Evolutionary conservation across 2,888 invertebrate genomes (phyloP).

Genomic region (Drosophila falleni): DNA sequence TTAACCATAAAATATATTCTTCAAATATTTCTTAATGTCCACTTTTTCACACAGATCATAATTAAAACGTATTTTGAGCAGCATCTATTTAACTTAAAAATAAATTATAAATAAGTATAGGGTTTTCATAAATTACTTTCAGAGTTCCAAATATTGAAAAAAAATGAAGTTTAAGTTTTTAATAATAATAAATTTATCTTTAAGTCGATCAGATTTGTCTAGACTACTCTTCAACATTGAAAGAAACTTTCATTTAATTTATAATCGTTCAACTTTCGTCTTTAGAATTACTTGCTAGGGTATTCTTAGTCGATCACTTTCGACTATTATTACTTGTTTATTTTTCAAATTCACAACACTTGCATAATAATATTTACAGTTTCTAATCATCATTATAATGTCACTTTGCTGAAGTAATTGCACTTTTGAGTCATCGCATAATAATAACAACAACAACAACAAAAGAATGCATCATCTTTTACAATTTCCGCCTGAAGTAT

Average conservation of each 20-base stretch:
- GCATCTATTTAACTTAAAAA: background rate
- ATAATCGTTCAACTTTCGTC: background rate
- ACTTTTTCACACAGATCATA: too few species aligned
- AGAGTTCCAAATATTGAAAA: too few species aligned
- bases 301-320: constrained; percentile 9
- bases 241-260: background rate
- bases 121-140: too few species aligned
- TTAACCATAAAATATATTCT: too few species aligned
- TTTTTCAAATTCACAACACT: constrained; percentile 40
- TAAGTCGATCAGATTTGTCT: background rate
- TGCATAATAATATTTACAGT: constrained; percentile 59
- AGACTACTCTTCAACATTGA: background rate
- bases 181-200: background rate
- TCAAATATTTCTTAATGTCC: too few species aligned
- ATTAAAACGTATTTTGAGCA: too few species aligned
- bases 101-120: background rate
- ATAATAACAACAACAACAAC: constrained; percentile 33
- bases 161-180: too few species aligned
- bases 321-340: background rate
- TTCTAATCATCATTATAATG: constrained; percentile 59
- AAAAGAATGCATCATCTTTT: constrained; percentile 50
- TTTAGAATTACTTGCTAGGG: background rate
- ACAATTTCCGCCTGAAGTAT: constrained; percentile 64
- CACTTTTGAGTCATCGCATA: constrained; percentile 64
- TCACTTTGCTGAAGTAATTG: constrained; percentile 72